A percentile compares a stretch with the other conserved stretches of the same genome.
Evolutionary conservation across 2,888 invertebrate genomes (phyloP).

Genomic region (Bedellia somnulentella): DNA sequence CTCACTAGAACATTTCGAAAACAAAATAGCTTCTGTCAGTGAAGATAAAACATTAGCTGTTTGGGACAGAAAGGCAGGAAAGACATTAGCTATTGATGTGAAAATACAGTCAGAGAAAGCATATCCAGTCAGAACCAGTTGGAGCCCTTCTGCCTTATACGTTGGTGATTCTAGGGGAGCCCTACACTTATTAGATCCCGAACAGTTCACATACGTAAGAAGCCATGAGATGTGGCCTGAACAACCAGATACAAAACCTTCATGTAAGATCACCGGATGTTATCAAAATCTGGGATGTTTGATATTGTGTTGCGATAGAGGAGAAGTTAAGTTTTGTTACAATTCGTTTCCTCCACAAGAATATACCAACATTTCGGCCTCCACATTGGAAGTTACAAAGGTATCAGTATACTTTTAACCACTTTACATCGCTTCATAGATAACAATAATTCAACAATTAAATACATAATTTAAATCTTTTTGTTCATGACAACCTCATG

Average conservation of each 20-base stretch:
- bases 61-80: constrained; percentile 57
- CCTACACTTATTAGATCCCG: constrained; percentile 40
- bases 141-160: constrained; percentile 38
- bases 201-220: constrained; percentile 23
- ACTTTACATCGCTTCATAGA: too few relatives aligned
- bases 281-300: constrained; percentile 37
- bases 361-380: constrained; percentile 29
- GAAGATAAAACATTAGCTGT: constrained; percentile 61
- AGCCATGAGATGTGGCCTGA: constrained; percentile 39
- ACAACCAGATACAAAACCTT: constrained; percentile 26
- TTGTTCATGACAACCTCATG: too few relatives aligned
- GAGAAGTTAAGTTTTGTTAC: constrained; percentile 46
- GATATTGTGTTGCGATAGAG: constrained; percentile 45
- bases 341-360: constrained; percentile 42
- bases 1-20: constrained; percentile 28
- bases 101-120: constrained; percentile 36
- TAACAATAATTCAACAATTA: too few relatives aligned
- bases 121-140: constrained; percentile 42
- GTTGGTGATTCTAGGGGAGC: constrained; percentile 47
- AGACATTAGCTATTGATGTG: constrained; percentile 31
- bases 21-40: constrained; percentile 59
- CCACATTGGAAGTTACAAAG: constrained; percentile 43
- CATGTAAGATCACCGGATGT: constrained; percentile 41
- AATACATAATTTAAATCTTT: too few relatives aligned
- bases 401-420: too few relatives aligned